A percentile compares a stretch with the other conserved stretches of the same genome.
phyloP scores from a whole-genome alignment of 2,888 invertebrate species.

The Drosophila mercatorum region DNA sequence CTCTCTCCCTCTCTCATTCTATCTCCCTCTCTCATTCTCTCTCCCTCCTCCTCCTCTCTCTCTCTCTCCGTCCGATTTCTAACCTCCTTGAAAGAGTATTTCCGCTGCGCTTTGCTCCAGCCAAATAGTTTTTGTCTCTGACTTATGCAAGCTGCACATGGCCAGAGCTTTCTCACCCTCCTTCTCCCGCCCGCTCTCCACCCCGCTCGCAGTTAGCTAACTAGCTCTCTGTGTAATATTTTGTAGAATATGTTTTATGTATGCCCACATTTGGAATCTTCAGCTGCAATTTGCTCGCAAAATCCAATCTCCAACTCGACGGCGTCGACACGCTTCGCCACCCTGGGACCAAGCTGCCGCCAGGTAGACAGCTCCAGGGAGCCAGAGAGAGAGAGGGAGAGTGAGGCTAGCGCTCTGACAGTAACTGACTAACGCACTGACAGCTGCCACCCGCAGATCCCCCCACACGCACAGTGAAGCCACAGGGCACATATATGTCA shows the following conservation, averaged over 20 bases:
- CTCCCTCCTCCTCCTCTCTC: no score
- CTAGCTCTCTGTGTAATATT: conserved; percentile 70
- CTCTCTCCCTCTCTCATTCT: no score
- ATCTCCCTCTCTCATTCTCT: no score
- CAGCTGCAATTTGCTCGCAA: conserved; percentile 37
- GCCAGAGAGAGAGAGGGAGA: neutral
- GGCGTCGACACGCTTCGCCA: conserved; percentile 54
- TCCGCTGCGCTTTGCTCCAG: neutral
- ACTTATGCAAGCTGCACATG: conserved; percentile 28
- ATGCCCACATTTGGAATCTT: conserved; percentile 56
- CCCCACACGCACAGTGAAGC: conserved; percentile 10
- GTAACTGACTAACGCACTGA: conserved; percentile 77
- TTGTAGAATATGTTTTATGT: conserved; percentile 72
- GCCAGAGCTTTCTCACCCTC: neutral
- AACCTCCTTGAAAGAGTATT: conserved; percentile 25
- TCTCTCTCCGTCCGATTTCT: no score
- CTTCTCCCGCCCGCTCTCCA: neutral
- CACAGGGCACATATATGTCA: conserved; percentile 29
- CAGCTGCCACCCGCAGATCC: conserved; percentile 74
- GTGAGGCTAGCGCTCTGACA: conserved; percentile 51
- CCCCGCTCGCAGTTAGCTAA: conserved; percentile 38
- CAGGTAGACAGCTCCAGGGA: conserved; percentile 41
- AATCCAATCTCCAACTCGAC: conserved; percentile 14
- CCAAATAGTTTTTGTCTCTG: conserved; percentile 26
- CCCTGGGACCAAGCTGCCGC: conserved; percentile 28